A percentile compares a stretch with the other conserved stretches of the same genome.
These are phyloP conservation scores for Bombus confusus DNA, from an alignment of 1,140 invertebrate genomes.

Conservation along the genomic window DNA sequence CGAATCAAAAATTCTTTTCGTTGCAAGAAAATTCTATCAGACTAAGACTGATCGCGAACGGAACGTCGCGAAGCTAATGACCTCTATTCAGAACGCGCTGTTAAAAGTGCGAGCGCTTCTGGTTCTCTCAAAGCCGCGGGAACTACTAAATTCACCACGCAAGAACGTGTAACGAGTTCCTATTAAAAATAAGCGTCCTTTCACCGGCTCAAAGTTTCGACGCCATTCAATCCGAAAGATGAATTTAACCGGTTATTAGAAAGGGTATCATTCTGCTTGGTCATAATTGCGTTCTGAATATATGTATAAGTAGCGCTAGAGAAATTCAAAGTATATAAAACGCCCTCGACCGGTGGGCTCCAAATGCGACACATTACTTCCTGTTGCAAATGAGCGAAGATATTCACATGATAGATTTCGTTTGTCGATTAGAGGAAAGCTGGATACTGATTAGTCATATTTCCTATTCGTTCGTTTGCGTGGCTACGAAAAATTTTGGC, in stretches of 20 bases:
- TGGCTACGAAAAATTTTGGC: neutral
- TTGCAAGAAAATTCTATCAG: neutral
- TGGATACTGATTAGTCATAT: neutral
- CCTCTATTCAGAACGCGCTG: conserved; percentile 9
- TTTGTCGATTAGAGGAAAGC: neutral
- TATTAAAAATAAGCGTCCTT: conserved; percentile 35
- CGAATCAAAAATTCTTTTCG: neutral
- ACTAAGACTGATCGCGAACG: neutral
- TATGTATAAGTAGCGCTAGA: conserved; percentile 5
- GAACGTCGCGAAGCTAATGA: conserved; percentile 14
- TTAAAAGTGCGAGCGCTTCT: neutral
- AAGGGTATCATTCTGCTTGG: neutral
- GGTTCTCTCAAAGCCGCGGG: neutral
- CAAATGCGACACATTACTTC: neutral
- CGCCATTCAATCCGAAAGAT: conserved; percentile 23
- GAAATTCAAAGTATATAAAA: conserved; percentile 1
- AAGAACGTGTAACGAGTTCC: conserved; percentile 27
- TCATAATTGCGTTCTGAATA: conserved; percentile 19
- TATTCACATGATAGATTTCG: neutral
- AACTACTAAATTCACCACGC: neutral
- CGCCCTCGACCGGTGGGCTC: neutral
- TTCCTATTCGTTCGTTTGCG: neutral
- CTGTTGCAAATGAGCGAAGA: neutral
- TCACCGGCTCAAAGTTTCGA: conserved; percentile 21
- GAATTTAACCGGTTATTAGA: conserved; percentile 38